These are phyloP conservation scores for Agrochola litura DNA, from an alignment of 2,888 invertebrate genomes.

Conservation along the genomic window DNA sequence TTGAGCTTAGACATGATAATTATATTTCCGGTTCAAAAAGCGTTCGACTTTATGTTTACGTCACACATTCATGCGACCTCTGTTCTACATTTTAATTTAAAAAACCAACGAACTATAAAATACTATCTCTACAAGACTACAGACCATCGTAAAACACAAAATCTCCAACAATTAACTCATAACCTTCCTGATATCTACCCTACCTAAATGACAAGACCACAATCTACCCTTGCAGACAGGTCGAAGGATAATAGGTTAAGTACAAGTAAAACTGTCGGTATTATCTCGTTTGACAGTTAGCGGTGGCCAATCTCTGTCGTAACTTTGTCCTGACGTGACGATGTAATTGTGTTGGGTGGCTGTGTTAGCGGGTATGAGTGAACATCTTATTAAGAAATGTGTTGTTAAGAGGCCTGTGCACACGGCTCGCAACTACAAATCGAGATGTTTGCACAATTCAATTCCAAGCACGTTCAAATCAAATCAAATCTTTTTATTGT, in stretches of 20 bases:
- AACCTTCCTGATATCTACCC: slow-evolving; percentile 26
- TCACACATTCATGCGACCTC: too few relatives aligned
- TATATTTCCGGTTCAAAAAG: too few relatives aligned
- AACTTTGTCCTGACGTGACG: slow-evolving; percentile 58
- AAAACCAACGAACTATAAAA: neutral
- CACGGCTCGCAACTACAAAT: too few relatives aligned
- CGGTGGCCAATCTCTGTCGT: slow-evolving; percentile 60
- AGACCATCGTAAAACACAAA: slow-evolving; percentile 13
- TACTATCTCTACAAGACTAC: neutral
- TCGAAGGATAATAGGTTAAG: slow-evolving; percentile 60
- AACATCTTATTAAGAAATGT: too few relatives aligned
- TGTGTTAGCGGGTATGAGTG: slow-evolving; percentile 24
- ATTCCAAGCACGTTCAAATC: too few relatives aligned
- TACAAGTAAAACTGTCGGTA: slow-evolving; percentile 62
- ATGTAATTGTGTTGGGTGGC: slow-evolving; percentile 25
- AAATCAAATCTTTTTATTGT: too few relatives aligned
- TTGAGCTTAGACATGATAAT: too few relatives aligned
- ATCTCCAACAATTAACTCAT: slow-evolving; percentile 30
- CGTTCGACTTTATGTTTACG: too few relatives aligned
- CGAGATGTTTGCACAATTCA: too few relatives aligned
- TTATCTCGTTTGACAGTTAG: slow-evolving; percentile 64
- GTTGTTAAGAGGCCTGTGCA: too few relatives aligned
- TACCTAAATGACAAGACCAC: slow-evolving; percentile 44
- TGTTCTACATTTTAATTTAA: neutral
- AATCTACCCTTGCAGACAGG: slow-evolving; percentile 48